Conservation (phyloP, 2,113 vertebrate species). For the Plecotus auritus region DNA sequence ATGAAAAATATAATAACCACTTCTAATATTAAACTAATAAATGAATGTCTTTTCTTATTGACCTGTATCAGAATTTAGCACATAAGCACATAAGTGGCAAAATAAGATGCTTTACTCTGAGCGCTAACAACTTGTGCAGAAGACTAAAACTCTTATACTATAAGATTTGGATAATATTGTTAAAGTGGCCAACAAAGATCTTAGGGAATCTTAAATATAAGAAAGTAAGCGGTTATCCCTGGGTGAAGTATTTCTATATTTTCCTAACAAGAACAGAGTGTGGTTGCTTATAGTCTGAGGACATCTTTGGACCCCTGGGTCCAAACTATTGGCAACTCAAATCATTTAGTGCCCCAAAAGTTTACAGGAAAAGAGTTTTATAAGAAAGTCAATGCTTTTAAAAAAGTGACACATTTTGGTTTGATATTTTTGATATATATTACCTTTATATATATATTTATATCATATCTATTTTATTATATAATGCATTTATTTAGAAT, state of each 20-base stretch:
- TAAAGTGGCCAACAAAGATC: not conserved
- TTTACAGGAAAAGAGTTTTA: not conserved
- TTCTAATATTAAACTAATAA: not conserved
- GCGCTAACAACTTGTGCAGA: not conserved
- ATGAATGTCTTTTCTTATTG: not conserved
- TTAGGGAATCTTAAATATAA: not conserved
- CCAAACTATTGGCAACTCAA: not conserved
- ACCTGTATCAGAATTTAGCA: not conserved
- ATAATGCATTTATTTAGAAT: not conserved
- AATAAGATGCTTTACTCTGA: not conserved
- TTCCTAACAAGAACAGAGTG: not conserved
- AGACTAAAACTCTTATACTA: not conserved
- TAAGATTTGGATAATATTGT: not conserved
- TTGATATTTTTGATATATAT: not conserved
- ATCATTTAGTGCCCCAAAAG: not conserved
- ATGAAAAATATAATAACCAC: not conserved
- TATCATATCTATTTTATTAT: not conserved
- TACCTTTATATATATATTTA: not conserved
- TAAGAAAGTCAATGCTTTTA: not conserved
- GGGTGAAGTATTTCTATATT: constrained; percentile 3
- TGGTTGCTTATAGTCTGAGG: not conserved
- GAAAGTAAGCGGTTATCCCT: not conserved
- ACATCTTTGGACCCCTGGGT: not conserved
- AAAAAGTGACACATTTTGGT: not conserved
- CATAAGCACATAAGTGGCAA: not conserved